Conservation (phyloP, 2,113 vertebrate species). For the Notiomystis cincta region DNA sequence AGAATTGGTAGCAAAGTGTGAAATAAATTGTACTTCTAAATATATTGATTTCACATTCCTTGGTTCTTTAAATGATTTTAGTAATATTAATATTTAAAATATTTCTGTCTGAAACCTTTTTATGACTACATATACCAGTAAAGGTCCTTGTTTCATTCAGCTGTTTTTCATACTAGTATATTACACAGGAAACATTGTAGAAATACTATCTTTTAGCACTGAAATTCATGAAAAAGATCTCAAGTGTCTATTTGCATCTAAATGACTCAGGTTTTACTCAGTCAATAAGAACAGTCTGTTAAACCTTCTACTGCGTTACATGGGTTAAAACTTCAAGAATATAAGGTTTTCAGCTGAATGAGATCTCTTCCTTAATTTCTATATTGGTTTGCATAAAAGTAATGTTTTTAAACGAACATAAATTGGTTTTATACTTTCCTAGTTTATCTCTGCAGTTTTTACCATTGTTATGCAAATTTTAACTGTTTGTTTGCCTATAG, state of each 20-base stretch:
- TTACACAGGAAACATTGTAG: conserved; percentile 62
- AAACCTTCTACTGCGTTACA: conserved; percentile 38
- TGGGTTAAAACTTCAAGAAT: conserved; percentile 7
- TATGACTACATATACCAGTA: conserved; percentile 65
- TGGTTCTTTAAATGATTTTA: conserved; percentile 76
- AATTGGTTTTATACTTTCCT: not conserved
- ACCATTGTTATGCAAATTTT: not conserved
- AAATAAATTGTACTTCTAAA: conserved; percentile 72
- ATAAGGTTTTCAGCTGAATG: not conserved
- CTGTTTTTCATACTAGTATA: conserved; percentile 63
- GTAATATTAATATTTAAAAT: conserved; percentile 78
- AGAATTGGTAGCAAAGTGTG: conserved; percentile 63
- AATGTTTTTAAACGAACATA: not conserved
- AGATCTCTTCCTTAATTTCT: conserved; percentile 11
- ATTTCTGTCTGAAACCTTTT: conserved; percentile 67
- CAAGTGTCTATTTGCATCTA: conserved; percentile 59
- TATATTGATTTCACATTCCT: conserved; percentile 73
- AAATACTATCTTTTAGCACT: conserved; percentile 62
- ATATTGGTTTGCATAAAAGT: not conserved
- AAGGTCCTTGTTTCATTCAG: conserved; percentile 62
- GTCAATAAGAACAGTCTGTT: conserved; percentile 55
- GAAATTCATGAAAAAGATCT: conserved; percentile 39
- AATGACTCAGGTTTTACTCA: conserved; percentile 66
- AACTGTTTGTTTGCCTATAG: not conserved
- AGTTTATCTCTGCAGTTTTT: not conserved